phyloP scores from a whole-genome alignment of 1,140 invertebrate genomes.

The Zaprionus gabonicus region DNA sequence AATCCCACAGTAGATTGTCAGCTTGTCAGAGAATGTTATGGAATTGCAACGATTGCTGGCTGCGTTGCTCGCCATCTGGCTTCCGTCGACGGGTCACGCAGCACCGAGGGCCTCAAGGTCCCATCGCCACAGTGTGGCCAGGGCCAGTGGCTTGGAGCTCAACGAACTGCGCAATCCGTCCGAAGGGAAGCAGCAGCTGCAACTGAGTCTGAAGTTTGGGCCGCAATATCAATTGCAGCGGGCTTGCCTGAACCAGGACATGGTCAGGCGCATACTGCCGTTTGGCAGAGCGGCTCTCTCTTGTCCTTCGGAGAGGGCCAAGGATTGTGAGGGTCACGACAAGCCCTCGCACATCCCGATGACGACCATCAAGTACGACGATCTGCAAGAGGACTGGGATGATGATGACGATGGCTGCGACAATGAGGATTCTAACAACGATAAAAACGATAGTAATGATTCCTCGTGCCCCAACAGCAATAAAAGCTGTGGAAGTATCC shows the following conservation, averaged over 20 bases:
- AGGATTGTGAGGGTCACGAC: not conserved
- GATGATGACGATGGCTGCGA: not conserved
- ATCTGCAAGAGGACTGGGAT: not conserved
- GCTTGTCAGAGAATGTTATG: slow-evolving; percentile 10
- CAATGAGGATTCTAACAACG: not conserved
- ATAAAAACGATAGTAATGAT: not conserved
- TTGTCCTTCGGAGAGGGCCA: not conserved
- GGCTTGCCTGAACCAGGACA: not conserved
- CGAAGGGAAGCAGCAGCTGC: not conserved
- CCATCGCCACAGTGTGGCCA: not conserved
- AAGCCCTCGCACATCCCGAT: not conserved
- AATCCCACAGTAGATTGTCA: not conserved
- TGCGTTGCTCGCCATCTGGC: not conserved
- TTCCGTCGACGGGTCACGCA: not conserved
- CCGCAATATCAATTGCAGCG: not conserved
- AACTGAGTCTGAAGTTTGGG: slow-evolving; percentile 7
- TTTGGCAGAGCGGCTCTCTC: not conserved
- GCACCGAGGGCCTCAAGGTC: too few relatives aligned
- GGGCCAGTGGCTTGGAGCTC: not conserved
- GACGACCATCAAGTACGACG: not conserved
- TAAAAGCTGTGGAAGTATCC: not conserved
- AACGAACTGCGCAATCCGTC: not conserved
- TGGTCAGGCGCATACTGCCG: not conserved
- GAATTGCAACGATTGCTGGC: slow-evolving; percentile 7
- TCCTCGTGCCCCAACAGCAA: too few relatives aligned